Conservation (phyloP, 2,113 vertebrate genomes). For the Piaya cayana region DNA sequence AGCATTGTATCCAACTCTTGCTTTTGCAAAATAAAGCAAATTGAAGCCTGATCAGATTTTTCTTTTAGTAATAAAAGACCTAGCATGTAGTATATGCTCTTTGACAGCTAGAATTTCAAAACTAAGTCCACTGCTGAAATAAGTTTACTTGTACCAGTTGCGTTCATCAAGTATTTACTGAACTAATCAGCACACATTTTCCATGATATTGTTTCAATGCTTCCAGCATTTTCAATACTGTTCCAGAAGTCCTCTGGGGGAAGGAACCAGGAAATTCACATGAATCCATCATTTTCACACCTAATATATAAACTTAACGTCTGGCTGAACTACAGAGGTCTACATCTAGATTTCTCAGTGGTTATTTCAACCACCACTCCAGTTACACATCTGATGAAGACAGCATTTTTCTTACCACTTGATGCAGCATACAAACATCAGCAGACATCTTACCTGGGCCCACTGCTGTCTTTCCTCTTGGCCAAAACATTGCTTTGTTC, state of each 20-base stretch:
- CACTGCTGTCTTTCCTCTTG: constrained; percentile 91
- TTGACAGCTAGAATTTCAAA: not conserved
- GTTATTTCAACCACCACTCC: not conserved
- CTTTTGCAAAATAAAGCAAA: not conserved
- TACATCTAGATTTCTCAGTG: not conserved
- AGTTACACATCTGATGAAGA: not conserved
- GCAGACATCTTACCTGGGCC: constrained; percentile 87
- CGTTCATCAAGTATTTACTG: constrained; percentile 24
- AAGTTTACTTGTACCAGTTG: constrained; percentile 1
- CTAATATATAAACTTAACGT: not conserved
- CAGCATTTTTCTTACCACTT: not conserved
- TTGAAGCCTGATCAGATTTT: not conserved
- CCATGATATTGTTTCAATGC: not conserved
- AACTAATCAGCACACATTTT: not conserved
- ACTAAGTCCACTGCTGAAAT: not conserved
- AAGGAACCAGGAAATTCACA: not conserved
- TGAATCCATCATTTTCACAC: not conserved
- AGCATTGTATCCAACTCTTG: not conserved
- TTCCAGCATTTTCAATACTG: not conserved
- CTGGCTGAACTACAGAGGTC: not conserved
- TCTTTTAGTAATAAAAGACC: not conserved
- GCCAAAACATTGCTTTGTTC: constrained; percentile 82
- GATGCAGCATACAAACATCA: not conserved
- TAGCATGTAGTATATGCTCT: not conserved
- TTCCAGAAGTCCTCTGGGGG: not conserved